A percentile compares a stretch with the other conserved stretches of the same genome.
phyloP scores from a whole-genome alignment of 1,140 invertebrate species.

The Cotesia typhae region DNA sequence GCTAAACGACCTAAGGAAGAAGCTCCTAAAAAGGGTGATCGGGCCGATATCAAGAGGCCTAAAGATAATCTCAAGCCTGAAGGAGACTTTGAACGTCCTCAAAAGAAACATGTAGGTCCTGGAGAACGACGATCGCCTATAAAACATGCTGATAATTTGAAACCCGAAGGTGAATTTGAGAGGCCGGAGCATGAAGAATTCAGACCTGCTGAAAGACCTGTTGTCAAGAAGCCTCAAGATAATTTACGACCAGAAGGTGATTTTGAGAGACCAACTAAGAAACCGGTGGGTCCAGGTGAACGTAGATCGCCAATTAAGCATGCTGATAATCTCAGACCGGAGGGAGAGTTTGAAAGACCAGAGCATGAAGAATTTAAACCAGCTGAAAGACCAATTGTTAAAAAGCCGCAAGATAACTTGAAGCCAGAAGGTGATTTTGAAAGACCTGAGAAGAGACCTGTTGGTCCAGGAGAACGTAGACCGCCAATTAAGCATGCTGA shows the following conservation, averaged over 20 bases:
- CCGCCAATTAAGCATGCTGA: conserved; percentile 65
- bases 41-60: no score
- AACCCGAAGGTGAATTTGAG: conserved; percentile 68
- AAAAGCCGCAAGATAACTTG: conserved; percentile 69
- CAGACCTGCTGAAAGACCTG: no score
- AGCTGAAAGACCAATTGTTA: conserved; percentile 65
- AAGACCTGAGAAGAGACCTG: conserved; percentile 54
- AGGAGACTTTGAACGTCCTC: conserved; percentile 66
- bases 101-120: conserved; percentile 45
- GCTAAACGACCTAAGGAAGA: no score
- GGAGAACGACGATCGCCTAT: conserved; percentile 63
- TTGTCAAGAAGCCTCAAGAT: conserved; percentile 29
- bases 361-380: conserved; percentile 62
- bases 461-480: conserved; percentile 66
- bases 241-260: conserved; percentile 48
- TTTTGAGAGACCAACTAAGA: conserved; percentile 61
- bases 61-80: conserved; percentile 60
- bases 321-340: conserved; percentile 64
- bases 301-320: conserved; percentile 52
- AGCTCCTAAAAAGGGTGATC: no score
- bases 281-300: conserved; percentile 48
- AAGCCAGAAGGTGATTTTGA: conserved; percentile 67
- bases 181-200: conserved; percentile 55
- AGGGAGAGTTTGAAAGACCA: conserved; percentile 66
- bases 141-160: conserved; percentile 69